These are phyloP conservation scores for Pristionchus entomophagus DNA, from an alignment of 2,888 invertebrate species.

Conservation along the genomic window DNA sequence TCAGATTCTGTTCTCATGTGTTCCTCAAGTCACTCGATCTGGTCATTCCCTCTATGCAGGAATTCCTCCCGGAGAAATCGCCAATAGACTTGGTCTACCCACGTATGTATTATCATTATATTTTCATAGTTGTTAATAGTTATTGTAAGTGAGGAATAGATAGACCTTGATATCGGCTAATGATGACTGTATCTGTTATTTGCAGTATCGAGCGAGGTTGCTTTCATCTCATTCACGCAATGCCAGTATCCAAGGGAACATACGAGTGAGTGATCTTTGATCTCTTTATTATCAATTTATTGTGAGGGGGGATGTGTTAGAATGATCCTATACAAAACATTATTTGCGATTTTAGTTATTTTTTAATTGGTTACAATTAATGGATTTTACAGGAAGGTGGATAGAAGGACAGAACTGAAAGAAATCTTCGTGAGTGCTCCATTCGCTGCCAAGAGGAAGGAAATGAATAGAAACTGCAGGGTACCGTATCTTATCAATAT, in stretches of 20 bases:
- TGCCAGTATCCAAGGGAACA: neutral
- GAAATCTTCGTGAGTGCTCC: neutral
- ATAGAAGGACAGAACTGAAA: neutral
- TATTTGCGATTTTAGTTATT: too few relatives aligned
- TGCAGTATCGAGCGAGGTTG: neutral
- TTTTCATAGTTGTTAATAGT: neutral
- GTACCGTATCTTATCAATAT: too few relatives aligned
- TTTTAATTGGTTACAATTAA: too few relatives aligned
- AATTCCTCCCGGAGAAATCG: neutral
- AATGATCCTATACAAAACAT: too few relatives aligned
- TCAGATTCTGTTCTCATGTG: neutral
- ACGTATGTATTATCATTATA: neutral
- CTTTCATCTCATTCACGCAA: neutral
- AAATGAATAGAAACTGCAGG: too few relatives aligned
- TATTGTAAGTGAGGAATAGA: neutral
- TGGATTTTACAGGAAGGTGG: neutral
- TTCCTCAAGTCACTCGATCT: neutral
- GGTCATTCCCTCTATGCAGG: neutral
- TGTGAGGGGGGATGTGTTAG: too few relatives aligned
- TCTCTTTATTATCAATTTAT: too few relatives aligned
- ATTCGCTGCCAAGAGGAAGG: too few relatives aligned
- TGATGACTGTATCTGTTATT: neutral
- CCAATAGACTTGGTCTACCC: conserved; percentile 2
- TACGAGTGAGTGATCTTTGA: neutral
- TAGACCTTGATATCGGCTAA: too few relatives aligned